Percentiles rank a stretch among this genome's conserved stretches.
These are phyloP conservation scores for Stegodyphus mimosarum DNA, from an alignment of 1,140 invertebrate species.

Conservation along the genomic window DNA sequence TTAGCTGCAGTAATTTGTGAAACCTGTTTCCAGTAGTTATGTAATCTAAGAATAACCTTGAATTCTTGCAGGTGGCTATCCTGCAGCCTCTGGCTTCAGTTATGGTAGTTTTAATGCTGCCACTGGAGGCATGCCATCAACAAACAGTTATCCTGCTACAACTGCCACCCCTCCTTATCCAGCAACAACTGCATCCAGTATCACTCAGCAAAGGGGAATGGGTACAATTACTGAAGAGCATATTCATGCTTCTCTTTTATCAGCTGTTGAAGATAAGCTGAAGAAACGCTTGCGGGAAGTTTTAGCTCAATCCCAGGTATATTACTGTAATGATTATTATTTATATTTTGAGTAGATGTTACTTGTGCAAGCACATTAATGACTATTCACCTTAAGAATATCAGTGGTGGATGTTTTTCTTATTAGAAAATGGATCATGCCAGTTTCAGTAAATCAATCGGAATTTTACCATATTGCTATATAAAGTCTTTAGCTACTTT, in stretches of 20 bases:
- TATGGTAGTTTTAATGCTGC: constrained; percentile 38
- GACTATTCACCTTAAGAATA: too few relatives aligned
- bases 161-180: constrained; percentile 53
- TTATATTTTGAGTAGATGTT: background rate
- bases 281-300: constrained; percentile 87
- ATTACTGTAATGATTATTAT: background rate
- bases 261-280: constrained; percentile 95
- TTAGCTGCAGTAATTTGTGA: too few relatives aligned
- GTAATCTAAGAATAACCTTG: too few relatives aligned
- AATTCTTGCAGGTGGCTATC: constrained; percentile 28
- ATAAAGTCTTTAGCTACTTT: too few relatives aligned
- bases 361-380: background rate
- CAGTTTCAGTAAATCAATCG: too few relatives aligned
- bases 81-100: constrained; percentile 34
- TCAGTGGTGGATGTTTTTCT: too few relatives aligned
- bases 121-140: constrained; percentile 30
- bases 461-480: too few relatives aligned
- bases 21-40: too few relatives aligned
- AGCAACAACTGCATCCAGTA: constrained; percentile 22
- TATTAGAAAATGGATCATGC: too few relatives aligned
- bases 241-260: constrained; percentile 90
- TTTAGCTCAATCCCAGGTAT: constrained; percentile 79
- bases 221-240: constrained; percentile 95
- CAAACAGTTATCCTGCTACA: constrained; percentile 62
- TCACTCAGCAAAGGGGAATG: constrained; percentile 40